Evolutionary conservation across 2,797 vertebrate genomes (phyloP).

Genomic region (Rhodeus uyekii): DNA sequence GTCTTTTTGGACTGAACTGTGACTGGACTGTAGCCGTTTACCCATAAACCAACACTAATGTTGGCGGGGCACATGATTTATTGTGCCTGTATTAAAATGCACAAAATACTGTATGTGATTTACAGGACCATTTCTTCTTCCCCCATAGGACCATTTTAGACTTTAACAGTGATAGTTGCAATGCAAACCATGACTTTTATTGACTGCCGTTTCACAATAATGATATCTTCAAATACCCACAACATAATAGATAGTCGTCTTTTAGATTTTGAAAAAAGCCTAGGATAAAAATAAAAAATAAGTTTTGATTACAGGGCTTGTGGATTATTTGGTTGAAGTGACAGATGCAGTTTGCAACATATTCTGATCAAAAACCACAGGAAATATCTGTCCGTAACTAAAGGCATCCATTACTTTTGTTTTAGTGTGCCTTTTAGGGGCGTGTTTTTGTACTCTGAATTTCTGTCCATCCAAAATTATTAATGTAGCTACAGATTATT

Average conservation of each 20-base stretch:
- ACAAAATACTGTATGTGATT: neutral
- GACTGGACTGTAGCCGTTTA: neutral
- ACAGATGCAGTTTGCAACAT: neutral
- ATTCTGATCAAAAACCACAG: neutral
- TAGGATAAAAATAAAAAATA: no score
- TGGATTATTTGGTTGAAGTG: neutral
- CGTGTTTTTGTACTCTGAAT: neutral
- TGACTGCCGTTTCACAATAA: neutral
- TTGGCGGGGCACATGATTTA: neutral
- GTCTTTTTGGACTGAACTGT: slow-evolving; percentile 7
- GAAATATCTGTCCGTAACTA: no score
- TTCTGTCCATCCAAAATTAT: neutral
- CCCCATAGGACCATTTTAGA: neutral
- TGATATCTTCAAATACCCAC: neutral
- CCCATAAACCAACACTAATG: slow-evolving; percentile 28
- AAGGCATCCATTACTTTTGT: neutral
- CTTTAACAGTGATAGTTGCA: neutral
- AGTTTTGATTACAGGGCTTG: neutral
- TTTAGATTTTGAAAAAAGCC: neutral
- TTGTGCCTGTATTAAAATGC: neutral
- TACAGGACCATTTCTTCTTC: neutral
- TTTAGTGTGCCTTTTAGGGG: neutral
- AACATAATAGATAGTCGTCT: neutral
- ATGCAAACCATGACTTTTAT: neutral
- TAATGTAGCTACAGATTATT: neutral